A percentile compares a stretch with the other conserved stretches of the same genome.
Evolutionary conservation across 1,140 invertebrate genomes (phyloP).

Genomic region (Drosophila sproati): DNA sequence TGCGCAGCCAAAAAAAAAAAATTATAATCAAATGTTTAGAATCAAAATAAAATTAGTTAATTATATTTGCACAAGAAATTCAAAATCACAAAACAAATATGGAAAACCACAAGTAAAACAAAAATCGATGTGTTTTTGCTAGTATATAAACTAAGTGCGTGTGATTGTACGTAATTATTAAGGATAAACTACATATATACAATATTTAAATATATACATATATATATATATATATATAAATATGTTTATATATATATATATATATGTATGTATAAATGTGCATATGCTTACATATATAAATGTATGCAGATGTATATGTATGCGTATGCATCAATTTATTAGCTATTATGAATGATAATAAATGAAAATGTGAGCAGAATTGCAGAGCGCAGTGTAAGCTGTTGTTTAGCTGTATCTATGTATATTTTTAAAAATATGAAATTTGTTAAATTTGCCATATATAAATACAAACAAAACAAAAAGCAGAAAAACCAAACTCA

Average conservation of each 20-base stretch:
- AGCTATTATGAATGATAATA: constrained; percentile 55
- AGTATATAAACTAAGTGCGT: constrained; percentile 71
- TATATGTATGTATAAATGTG: constrained; percentile 4
- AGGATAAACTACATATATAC: constrained; percentile 49
- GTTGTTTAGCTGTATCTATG: constrained; percentile 70
- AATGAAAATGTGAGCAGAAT: constrained; percentile 39
- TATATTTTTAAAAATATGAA: constrained; percentile 72
- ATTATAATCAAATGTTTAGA: constrained; percentile 10
- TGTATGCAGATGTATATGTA: constrained; percentile 12
- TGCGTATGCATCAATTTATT: constrained; percentile 55
- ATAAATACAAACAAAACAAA: constrained; percentile 49
- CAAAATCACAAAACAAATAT: constrained; percentile 5
- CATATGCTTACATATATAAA: constrained; percentile 12
- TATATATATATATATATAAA: constrained; percentile 17
- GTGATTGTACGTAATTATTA: constrained; percentile 75
- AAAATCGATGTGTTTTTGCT: constrained; percentile 66
- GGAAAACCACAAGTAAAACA: constrained; percentile 27
- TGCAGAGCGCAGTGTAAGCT: constrained; percentile 37
- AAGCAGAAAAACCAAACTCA: not conserved
- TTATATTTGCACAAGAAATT: constrained; percentile 41
- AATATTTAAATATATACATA: constrained; percentile 14
- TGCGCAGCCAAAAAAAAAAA: constrained; percentile 55
- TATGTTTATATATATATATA: not conserved
- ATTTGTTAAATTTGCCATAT: constrained; percentile 83
- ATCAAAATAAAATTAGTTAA: constrained; percentile 48